A percentile compares a stretch with the other conserved stretches of the same genome.
Evolutionary conservation across 2,113 vertebrate genomes (phyloP).

Genomic region (Antechinus flavipes): DNA sequence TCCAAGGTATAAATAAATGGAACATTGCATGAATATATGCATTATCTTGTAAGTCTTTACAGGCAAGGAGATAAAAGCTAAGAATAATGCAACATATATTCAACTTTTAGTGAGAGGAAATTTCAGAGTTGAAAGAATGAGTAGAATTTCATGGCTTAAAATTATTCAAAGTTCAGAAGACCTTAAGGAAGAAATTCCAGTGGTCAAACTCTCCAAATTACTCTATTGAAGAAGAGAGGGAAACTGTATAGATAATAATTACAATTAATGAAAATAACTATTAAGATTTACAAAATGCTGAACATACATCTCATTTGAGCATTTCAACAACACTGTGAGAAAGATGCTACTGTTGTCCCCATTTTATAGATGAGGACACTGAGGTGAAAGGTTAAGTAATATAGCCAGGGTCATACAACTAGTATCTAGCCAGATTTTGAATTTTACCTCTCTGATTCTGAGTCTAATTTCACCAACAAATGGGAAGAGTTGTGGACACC

Average conservation of each 20-base stretch:
- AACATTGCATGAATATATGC: neutral
- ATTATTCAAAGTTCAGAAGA: neutral
- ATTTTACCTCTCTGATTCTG: neutral
- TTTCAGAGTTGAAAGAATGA: neutral
- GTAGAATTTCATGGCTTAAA: neutral
- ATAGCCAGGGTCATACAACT: neutral
- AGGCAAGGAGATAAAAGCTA: neutral
- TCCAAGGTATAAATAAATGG: neutral
- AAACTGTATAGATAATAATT: neutral
- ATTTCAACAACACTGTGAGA: neutral
- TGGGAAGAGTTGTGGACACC: neutral
- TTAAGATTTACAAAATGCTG: neutral
- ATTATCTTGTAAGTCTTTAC: neutral
- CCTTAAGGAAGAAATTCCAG: neutral
- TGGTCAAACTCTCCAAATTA: neutral
- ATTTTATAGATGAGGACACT: neutral
- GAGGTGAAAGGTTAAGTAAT: neutral
- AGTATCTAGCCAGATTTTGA: neutral
- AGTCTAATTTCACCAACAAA: neutral
- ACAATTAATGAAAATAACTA: neutral
- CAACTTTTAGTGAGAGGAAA: neutral
- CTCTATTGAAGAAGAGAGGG: neutral
- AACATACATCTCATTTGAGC: neutral
- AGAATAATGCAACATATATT: neutral
- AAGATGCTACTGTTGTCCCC: neutral